Conservation (phyloP, 2,113 vertebrate species). For the Onychorhynchus coronatus region DNA sequence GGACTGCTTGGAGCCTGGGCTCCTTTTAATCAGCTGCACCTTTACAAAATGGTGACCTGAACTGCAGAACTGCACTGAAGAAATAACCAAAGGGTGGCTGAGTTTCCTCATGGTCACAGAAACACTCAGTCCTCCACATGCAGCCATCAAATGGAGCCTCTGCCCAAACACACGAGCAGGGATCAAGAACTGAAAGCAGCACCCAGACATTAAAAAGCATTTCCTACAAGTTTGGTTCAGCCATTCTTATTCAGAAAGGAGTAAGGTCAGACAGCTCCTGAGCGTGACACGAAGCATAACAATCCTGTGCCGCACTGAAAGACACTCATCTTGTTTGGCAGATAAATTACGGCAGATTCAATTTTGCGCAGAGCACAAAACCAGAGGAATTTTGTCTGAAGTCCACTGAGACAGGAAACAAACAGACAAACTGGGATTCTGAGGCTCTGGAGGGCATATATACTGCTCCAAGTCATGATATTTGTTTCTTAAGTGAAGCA, state of each 20-base stretch:
- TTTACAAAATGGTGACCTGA: background rate
- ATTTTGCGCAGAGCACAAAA: background rate
- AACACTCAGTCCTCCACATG: background rate
- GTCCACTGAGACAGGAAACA: background rate
- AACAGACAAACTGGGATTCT: background rate
- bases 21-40: rapidly evolving
- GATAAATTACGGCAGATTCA: background rate
- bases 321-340: background rate
- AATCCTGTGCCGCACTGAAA: background rate
- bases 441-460: background rate
- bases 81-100: background rate
- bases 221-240: background rate
- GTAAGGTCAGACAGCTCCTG: background rate
- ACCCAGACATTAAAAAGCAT: background rate
- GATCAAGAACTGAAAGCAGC: background rate
- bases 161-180: rapidly evolving
- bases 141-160: background rate
- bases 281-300: background rate
- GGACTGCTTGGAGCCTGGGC: background rate
- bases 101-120: background rate
- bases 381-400: background rate
- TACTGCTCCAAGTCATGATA: background rate
- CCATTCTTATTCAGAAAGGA: background rate
- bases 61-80: background rate
- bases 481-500: background rate